Evolutionary conservation across 2,797 vertebrate genomes (phyloP), one percentile per base, ranked within the genome.

Genomic region (Borostomias antarcticus): DNA sequence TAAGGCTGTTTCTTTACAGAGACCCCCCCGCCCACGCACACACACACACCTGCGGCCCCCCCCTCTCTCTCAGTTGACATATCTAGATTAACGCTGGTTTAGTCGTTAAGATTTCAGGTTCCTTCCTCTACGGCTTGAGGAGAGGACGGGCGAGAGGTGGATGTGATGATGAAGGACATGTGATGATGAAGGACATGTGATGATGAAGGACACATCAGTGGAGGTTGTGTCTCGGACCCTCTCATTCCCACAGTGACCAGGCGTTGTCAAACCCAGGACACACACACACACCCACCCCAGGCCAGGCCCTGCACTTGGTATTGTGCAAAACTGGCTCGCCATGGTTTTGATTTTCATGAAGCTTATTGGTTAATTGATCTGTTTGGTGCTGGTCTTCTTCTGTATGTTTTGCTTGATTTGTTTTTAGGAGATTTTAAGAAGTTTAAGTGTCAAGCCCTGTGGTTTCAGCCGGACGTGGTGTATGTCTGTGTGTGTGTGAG

Each of bases 381-480:
- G 83, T 86, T 76, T 80, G 86, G 87, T 88, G 86, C 87, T 86
- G 85, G 82, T 88, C 82, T 84, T 80, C 83, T 81, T 81, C 85
- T 87, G 83, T 88, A 80, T 87, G n/a, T 89, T 86, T 87, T 83
- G 84, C 85, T 68, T 60, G 28, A 69, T 87, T 89, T 86, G 80
- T 87, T 89, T 88, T 64, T 89, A 89, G 86, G 82, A 86, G 79
- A 82, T 82, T 89, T 86, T 89, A 89, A 89, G 86, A 87, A 82
- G 82, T 88, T 89, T 88, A 89, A 85, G 85, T 88, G 88, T 83
- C 52, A 78, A 86, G 85, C 84, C 70, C 70, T 68, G 68, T 69
- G 66, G 40, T 51, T 28, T n/a, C n/a, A n/a, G n/a, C n/a, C n/a
- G n/a, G n/a, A n/a, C n/a, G n/a, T n/a, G n/a, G n/a, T n/a, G n/a